A percentile compares a stretch with the other conserved stretches of the same genome.
Conservation (phyloP, 2,888 invertebrate genomes). For the Athrips mouffetella region DNA sequence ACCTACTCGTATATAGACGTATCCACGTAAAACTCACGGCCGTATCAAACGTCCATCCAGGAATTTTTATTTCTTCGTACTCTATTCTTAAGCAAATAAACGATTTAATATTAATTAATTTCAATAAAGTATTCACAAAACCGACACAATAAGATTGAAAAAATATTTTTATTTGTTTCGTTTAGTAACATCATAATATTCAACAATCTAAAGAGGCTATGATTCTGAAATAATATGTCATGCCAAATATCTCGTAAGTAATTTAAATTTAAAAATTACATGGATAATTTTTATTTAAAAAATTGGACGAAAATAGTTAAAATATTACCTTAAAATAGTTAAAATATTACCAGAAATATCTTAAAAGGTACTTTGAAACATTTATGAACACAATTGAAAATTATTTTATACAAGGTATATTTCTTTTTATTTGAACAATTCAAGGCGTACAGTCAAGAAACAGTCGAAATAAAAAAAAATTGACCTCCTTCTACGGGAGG, state of each 20-base stretch:
- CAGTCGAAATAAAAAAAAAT: no score
- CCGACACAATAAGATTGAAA: constrained; percentile 32
- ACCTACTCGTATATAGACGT: no score
- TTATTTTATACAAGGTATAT: no score
- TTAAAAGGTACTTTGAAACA: neutral
- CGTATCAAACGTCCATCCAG: no score
- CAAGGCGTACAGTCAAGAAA: no score
- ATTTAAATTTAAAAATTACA: constrained; percentile 21
- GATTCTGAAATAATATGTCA: constrained; percentile 38
- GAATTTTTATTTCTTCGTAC: no score
- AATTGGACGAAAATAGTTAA: constrained; percentile 24
- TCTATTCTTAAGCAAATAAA: no score
- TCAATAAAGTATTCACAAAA: neutral
- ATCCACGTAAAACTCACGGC: no score
- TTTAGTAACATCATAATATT: constrained; percentile 5
- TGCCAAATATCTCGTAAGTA: constrained; percentile 29
- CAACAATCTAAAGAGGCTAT: constrained; percentile 22
- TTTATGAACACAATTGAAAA: no score
- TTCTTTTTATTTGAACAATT: no score
- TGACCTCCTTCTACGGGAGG: no score
- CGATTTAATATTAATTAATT: no score
- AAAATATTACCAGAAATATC: constrained; percentile 1
- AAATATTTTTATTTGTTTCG: constrained; percentile 25
- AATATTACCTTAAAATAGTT: constrained; percentile 10
- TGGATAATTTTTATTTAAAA: constrained; percentile 23